Evolutionary conservation across 2,113 vertebrate genomes (phyloP), one percentile per base, ranked within the genome.

Genomic region (Antennarius striatus): DNA sequence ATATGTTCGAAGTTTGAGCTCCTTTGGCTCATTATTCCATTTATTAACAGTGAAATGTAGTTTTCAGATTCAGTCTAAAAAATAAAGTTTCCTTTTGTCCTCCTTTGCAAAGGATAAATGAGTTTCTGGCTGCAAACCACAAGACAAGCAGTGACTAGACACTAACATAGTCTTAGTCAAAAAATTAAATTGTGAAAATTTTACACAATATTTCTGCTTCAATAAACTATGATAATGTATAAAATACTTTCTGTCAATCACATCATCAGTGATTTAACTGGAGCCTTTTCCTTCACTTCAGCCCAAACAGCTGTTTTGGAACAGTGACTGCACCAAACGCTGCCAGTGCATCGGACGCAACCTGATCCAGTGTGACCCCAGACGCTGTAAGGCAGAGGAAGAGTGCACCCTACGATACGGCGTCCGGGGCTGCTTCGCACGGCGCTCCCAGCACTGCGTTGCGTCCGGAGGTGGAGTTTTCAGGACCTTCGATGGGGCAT

Each of bases 291-390:
- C 36, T 55, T 61, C 29, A 7, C 60, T 58, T 63, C 81, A 99
- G 98, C 96, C 96, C 79, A 98, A 98, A 74, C 98, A 98, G 90
- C 91, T 98, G 16, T 99, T 99, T 86, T 99, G 98, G 97, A 99
- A 94, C 5, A 85, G 91, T 0, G 97, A 98, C 89, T 99, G 97
- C 76, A 96, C 95, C 1, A 95, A 98, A 17, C 96, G 97, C 6
- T 99, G 98, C 86, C 96, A 96, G 83, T 99, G 98, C 78, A 98
- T 99, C 22, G 94, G 98, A 0, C 94, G 98, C n/a, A 99, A 99
- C 86, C 93, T 98, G 71, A 93, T 99, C 85, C 97, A 99, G 89
- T 99, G 98, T 0, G 95, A 99, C 87, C 96, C 97, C 0, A 90
- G 97, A 29, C 95, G 97, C 48, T 99, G 98, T 79, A 99, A 98